Percentiles rank a stretch among this genome's conserved stretches.
phyloP scores from a whole-genome alignment of 2,113 vertebrate species.

The Leuciscus idus region DNA sequence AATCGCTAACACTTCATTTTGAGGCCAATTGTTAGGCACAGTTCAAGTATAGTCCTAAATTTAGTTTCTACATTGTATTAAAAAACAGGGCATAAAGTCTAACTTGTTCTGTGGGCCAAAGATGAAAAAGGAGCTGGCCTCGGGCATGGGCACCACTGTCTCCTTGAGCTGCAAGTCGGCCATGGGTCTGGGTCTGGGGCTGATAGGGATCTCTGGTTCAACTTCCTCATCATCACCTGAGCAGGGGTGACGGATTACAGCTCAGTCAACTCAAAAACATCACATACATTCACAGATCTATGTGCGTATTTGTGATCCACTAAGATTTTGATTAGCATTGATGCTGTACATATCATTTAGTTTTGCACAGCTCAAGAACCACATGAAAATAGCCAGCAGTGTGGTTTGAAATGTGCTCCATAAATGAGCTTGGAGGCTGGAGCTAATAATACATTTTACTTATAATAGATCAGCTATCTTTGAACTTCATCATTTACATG shows the following conservation, averaged over 20 bases:
- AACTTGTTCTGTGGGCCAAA: conserved; percentile 98
- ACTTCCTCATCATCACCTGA: conserved; percentile 95
- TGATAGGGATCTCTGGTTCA: conserved; percentile 92
- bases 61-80: background rate
- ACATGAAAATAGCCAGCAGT: conserved; percentile 56
- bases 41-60: background rate
- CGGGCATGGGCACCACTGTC: conserved; percentile 93
- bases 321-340: background rate
- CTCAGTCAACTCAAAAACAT: background rate
- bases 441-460: conserved; percentile 47
- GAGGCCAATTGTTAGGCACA: background rate
- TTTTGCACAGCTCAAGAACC: background rate
- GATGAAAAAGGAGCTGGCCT: conserved; percentile 96
- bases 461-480: conserved; percentile 48
- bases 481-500: conserved; percentile 31
- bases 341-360: background rate
- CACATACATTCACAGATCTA: background rate
- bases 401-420: conserved; percentile 57
- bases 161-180: conserved; percentile 97
- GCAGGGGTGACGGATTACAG: background rate
- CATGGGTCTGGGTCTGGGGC: conserved; percentile 91
- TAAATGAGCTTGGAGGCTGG: conserved; percentile 44
- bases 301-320: background rate
- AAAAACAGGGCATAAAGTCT: conserved; percentile 47
- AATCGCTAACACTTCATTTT: background rate